Evolutionary conservation across 2,113 vertebrate species (phyloP), one percentile per base, ranked within the genome.

Genomic region (Orthonyx spaldingii): DNA sequence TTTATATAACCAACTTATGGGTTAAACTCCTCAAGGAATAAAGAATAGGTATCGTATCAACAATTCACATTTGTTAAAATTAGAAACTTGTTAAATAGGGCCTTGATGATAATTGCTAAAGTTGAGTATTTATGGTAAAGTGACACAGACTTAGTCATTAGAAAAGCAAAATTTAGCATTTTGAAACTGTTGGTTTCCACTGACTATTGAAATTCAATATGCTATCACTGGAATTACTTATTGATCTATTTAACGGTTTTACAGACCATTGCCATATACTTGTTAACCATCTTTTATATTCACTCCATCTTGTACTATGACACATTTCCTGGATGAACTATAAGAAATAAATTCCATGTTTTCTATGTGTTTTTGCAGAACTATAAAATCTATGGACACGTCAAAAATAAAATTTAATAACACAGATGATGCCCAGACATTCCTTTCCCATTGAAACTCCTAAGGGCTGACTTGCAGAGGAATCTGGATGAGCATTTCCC

Each of bases 1-100:
- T 56, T 79, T 91, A 78, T 37, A 60, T 81, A 93, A 95, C 89
- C 77, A 94, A 94, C 91, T 93, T 93, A 95, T 57, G 91, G 92
- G 86, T 96, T 94, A 96, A 82, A 95, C 61, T 96, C 94, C 94
- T 94, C 75, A 96, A 96, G 95, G 30, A 68, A 95, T 87, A 80
- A 90, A 84, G 46, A 86, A 69, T 49, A 91, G 96, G 86, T 96
- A 87, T 59, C 4, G 0, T 47, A 88, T 30, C 44, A 95, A 93
- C 78, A 89, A 87, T 84, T 92, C 84, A 59, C 39, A 71, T 91
- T 92, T 87, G 65, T 81, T 90, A 92, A 92, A 93, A 94, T 85
- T 66, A 84, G 71, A 84, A 76, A 82, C 21, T 37, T 91, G 63
- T 74, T 94, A 94, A 97, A 96, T 83, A 90, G 85, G 47, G 56